These are phyloP conservation scores for Cydia strobilella DNA, from an alignment of 1,140 invertebrate species.

Conservation along the genomic window DNA sequence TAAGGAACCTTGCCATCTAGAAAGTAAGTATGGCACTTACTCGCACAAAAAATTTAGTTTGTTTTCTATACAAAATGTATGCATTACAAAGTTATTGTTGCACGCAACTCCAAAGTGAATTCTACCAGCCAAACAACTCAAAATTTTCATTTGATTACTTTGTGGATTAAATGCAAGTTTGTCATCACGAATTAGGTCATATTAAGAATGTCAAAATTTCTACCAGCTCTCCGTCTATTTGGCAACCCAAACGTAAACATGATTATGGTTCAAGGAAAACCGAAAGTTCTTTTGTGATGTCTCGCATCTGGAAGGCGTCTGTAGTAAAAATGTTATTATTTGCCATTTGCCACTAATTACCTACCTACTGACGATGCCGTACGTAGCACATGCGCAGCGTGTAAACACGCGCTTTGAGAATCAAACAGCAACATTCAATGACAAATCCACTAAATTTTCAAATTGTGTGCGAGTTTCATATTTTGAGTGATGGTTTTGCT, in stretches of 20 bases:
- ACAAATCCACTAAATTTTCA: neutral
- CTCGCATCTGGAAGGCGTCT: constrained; percentile 20
- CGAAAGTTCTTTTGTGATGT: constrained; percentile 25
- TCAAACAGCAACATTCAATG: neutral
- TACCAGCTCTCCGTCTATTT: too few species aligned
- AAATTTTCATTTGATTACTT: too few species aligned
- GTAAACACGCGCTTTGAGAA: neutral
- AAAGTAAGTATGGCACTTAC: too few species aligned
- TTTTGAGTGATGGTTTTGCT: neutral
- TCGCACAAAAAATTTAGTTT: too few species aligned
- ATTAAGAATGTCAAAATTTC: too few species aligned
- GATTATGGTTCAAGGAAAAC: constrained; percentile 12
- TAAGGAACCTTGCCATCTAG: too few species aligned
- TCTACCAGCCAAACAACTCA: too few species aligned
- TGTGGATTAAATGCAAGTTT: too few species aligned
- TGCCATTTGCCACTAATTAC: constrained; percentile 21
- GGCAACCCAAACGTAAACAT: constrained; percentile 9
- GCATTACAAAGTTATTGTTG: too few species aligned
- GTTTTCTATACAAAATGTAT: too few species aligned
- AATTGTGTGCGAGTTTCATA: neutral
- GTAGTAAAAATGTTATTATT: constrained; percentile 23
- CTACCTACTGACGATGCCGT: neutral
- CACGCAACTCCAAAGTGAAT: too few species aligned
- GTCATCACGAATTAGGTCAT: too few species aligned
- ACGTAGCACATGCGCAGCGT: neutral